Evolutionary conservation across 1,140 invertebrate species (phyloP), one percentile per base, ranked within the genome.

Genomic region (Macrotrachela quadricornifera): DNA sequence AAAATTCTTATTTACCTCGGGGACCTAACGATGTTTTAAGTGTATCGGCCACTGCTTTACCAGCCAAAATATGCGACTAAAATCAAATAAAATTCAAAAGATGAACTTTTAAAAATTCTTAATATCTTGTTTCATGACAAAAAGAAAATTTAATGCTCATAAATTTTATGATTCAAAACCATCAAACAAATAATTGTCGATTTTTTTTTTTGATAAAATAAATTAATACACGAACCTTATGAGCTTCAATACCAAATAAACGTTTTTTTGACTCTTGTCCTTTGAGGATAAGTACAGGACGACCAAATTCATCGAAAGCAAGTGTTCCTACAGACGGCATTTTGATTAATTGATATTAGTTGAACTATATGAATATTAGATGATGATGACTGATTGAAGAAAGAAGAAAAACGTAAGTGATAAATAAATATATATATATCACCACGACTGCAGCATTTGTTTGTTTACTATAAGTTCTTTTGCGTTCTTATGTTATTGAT

Each of bases 291-390:
- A 99, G 83, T 70, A 97, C 96, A 54, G 92, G 91, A 58, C 88
- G 77, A 49, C 92, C 92, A 75, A 80, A 96, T 74, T 97, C 92
- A 73, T 99, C 92, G 67, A 97, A 96, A 40, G 90, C 84, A 11
- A 11, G 15, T 6, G 10, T 15, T 16, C 10, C 15, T 13, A 18
- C 10, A 6, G 15, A 36, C 6, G 11, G 13, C 11, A 16, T 16
- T 13, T 14, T 36, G 13, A 13, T 14, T 46, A 10, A 13, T 18
- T 46, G 11, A 13, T 36, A 2, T 16, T 6, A 13, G 6, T 43
- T n/a, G 16, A 3, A 17, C 10, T 2, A 43, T 4, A n/a, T 43
- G 14, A n/a, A n/a, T n/a, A 43, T 10, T 43, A 43, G 2, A 43
- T 3, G 42, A n/a, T 2, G 42, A n/a, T n/a, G 14, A 43, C 14